Evolutionary conservation across 2,113 vertebrate genomes (phyloP), one percentile per base, ranked within the genome.

Genomic region (Equus quagga): DNA sequence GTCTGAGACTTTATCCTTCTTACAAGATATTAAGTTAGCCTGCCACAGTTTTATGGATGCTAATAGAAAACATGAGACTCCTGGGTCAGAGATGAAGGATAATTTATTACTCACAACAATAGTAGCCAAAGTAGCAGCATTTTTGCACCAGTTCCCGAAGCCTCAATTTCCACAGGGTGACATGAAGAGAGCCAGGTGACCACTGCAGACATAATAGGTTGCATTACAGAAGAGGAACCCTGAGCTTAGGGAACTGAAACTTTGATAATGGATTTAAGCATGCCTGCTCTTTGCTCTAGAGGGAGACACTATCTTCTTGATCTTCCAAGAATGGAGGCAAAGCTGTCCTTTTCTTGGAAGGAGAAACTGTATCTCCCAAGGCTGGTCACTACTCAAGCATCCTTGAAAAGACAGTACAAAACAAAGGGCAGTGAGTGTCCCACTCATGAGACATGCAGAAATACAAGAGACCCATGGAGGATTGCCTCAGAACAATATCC

Each of bases 1-100:
- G 44, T 26, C 67, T 44, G 58, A 75, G 60, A 89, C 72, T 91
- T 96, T 95, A 54, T 19, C 26, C 17, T 97, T 94, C 73, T 86
- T 90, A 12, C 4, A 62, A 73, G 58, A 58, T 78, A 91, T 49
- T 78, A 80, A 72, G 64, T 89, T 89, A n/a, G 7, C 41, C 60
- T 89, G 49, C 8, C 24, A 78, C 51, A 2, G 31, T 82, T 58
- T 56, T 78, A 60, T 72, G 9, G 75, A 54, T 54, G 17, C 64
- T 94, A 56, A 31, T 54, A 49, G 81, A 82, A 84, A 95, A 54
- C 31, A 36, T n/a, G 18, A 72, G 24, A 79, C 21, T 85, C 78
- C 33, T 94, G 67, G 56, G 41, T 96, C 82, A 94, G 44, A 94
- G 65, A 82, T 49, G 24, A 93, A 78, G 31, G 28, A 73, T 33